Base-by-base conservation (phyloP, 2,113 vertebrate species). In the Brachypteracias leptosomus region DNA sequence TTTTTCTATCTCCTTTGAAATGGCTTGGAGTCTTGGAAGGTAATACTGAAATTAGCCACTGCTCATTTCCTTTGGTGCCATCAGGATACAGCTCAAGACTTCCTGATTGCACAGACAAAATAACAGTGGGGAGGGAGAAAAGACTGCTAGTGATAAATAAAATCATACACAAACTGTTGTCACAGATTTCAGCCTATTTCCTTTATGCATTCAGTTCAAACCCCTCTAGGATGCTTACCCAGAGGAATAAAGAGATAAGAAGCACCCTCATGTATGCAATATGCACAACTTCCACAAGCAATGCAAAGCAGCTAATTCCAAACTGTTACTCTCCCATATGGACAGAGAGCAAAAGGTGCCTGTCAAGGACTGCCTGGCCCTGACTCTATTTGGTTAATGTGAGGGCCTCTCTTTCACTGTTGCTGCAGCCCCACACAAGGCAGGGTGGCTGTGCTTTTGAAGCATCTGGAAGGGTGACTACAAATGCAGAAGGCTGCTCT, bases 381-480 rank as follows among this genome's bases (percentile, higher is more conserved):
- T 67, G 21, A 33, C 14, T 36, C 20, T 44, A 1, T 36, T 46
- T 42, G 47, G 17, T 19, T 36, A 42, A 25, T 35, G 12, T 4
- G 5, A 12, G 24, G 68, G 29, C 36, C 25, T 76, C n/a, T 65
- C 22, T 40, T 58, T 25, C 13, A 12, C 49, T 20, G 3, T 17
- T 49, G 22, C 54, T 57, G 40, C 21, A 38, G 26, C 13, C 29
- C 9, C 19, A 20, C 14, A 2, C 0, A 42, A 17, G 15, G 21
- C 0, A 6, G 10, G 6, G 14, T n/a, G 17, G 42, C 19, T 28
- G n/a, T 38, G 44, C 0, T 66, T 85, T 76, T 35, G 19, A n/a
- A 58, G 19, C 1, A 4, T 46, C 33, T 66, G 38, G 33, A 54
- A 95, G 14, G 24, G 47, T n/a, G 66, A 72, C 11, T 16, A 85